Evolutionary conservation across 1,140 invertebrate species (phyloP), one percentile per base, ranked within the genome.

Genomic region (Temnothorax nylanderi): DNA sequence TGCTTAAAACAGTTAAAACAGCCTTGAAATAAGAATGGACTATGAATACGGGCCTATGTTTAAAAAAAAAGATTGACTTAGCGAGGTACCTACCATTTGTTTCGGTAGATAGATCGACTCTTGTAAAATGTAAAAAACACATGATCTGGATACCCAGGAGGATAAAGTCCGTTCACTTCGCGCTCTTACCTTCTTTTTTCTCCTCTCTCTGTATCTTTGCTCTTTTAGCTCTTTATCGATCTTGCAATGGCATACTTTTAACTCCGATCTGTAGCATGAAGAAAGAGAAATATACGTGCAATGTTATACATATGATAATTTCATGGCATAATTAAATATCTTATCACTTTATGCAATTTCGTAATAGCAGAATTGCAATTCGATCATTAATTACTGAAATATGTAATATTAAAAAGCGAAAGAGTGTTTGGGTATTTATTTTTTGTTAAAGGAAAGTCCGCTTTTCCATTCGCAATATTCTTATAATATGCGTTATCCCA

Each of bases 141-240:
- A n/a, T 37, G 56, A 76, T 85, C 71, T 51, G 74, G 21, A 65
- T 85, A 67, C 74, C 74, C 49, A 64, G 37, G 13, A 26, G 21
- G 21, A 26, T 54, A 21, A 51, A 34, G 34, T 78, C 32, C 74
- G 49, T 78, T 76, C 74, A 54, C 58, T 85, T 54, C 7, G 13
- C 21, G 60, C 21, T 82, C 65, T 82, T 82, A 51, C 34, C 41
- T 60, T 69, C 51, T 26, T 67, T 77, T 69, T 69, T 26, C 26
- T 47, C 44, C 21, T 62, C 41, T 58, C 13, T 60, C 51, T 77
- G 13, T 65, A 26, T 77, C 37, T 76, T 26, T 26, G 26, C 26
- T 26, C 26, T 26, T 26, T 26, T 26, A 26, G 18, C n/a, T 69
- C 58, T 67, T 84, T 87, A 32, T 78, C 72, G 32, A 85, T 76